A percentile compares a stretch with the other conserved stretches of the same genome.
Conservation (phyloP, 2,113 vertebrate genomes). For the Grammomys dolichurus region DNA sequence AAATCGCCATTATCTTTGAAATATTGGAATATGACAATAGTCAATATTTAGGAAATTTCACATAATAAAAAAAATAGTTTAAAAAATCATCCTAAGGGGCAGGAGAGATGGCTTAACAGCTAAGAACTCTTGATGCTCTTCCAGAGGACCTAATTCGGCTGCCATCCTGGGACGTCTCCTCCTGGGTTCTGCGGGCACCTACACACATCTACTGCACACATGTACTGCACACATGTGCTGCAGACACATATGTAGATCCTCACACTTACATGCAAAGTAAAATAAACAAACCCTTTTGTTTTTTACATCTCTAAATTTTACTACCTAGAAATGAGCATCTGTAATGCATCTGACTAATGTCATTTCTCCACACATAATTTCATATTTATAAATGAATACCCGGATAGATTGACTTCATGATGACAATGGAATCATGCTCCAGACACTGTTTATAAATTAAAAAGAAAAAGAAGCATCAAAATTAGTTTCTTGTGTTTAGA, state of each 20-base stretch:
- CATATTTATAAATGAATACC: neutral
- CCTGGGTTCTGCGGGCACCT: neutral
- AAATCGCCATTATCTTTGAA: conserved; percentile 15
- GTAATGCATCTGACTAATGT: neutral
- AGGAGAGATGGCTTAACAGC: neutral
- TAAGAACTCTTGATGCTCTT: neutral
- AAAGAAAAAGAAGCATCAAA: neutral
- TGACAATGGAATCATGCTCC: neutral
- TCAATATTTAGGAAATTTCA: conserved; percentile 5
- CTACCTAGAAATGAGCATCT: neutral
- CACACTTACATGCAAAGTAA: neutral
- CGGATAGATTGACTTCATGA: neutral
- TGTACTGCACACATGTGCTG: neutral
- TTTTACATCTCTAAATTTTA: neutral
- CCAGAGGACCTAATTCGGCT: neutral
- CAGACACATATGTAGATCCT: neutral
- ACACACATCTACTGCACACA: neutral
- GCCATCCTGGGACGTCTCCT: neutral
- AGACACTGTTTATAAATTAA: neutral
- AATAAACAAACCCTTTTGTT: neutral
- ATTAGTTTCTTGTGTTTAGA: conserved; percentile 37
- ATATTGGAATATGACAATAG: neutral
- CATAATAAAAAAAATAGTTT: neutral
- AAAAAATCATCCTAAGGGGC: neutral
- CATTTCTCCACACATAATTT: neutral